Conservation (phyloP, 2,888 invertebrate genomes). For the Gastracanthus pulcherrimus region DNA sequence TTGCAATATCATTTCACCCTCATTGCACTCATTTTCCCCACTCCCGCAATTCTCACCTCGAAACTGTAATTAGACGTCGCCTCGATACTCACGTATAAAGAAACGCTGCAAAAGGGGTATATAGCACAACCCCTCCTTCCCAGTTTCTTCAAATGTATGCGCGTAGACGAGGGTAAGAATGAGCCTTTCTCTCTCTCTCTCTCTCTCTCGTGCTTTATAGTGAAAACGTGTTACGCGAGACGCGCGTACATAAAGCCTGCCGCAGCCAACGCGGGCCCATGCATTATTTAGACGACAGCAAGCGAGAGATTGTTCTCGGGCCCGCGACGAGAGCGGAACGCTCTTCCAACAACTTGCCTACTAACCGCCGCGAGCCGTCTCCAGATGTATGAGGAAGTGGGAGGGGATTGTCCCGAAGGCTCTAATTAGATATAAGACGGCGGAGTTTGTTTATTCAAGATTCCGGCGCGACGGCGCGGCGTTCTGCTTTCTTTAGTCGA, state of each 20-base stretch:
- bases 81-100: conserved; percentile 5
- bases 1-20: no score
- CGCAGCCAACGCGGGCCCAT: conserved; percentile 54
- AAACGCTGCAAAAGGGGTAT: conserved; percentile 23
- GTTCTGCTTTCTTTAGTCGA: background rate
- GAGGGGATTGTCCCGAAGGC: conserved; percentile 35
- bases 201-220: conserved; percentile 56
- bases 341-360: conserved; percentile 41
- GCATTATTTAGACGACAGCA: conserved; percentile 65
- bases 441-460: conserved; percentile 50
- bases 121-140: background rate
- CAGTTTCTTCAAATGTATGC: conserved; percentile 29
- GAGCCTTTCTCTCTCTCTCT: background rate
- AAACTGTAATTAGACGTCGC: background rate
- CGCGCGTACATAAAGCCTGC: conserved; percentile 41
- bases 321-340: conserved; percentile 31
- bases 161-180: conserved; percentile 31
- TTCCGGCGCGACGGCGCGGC: background rate
- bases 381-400: background rate
- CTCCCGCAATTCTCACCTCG: no score
- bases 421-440: conserved; percentile 52
- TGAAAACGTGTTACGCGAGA: conserved; percentile 59
- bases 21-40: no score
- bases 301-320: conserved; percentile 28
- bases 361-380: conserved; percentile 35